These are phyloP conservation scores for Orchesella cincta DNA, from an alignment of 1,140 invertebrate genomes.

Conservation along the genomic window DNA sequence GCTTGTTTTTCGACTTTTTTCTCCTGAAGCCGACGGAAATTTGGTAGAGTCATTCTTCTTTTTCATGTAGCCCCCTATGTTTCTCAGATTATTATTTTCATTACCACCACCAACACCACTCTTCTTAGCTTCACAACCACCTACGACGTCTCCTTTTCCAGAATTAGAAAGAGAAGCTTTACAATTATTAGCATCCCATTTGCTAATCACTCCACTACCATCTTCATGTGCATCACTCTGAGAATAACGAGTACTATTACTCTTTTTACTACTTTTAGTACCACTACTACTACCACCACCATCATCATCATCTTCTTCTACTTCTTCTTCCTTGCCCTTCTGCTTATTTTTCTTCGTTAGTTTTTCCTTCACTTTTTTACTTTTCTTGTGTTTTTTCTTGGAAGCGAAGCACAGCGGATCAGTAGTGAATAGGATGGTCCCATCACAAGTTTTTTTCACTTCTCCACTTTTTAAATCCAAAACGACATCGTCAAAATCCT, in stretches of 20 bases:
- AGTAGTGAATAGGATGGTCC: constrained; percentile 39
- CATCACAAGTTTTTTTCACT: constrained; percentile 41
- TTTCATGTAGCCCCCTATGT: background rate
- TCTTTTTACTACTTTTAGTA: no score
- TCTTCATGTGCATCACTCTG: no score
- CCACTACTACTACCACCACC: background rate
- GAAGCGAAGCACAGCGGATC: background rate
- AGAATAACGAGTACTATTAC: no score
- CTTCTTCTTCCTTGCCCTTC: background rate
- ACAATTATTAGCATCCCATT: no score
- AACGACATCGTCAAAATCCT: constrained; percentile 47
- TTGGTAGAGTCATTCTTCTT: background rate
- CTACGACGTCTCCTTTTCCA: background rate
- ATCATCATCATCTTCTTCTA: background rate
- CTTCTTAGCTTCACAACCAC: background rate
- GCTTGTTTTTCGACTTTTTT: background rate
- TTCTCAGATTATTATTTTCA: background rate
- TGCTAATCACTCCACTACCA: no score
- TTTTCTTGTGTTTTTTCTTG: background rate
- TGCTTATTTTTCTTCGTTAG: constrained; percentile 14
- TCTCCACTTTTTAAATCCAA: constrained; percentile 48
- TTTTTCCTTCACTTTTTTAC: constrained; percentile 28
- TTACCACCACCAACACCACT: background rate
- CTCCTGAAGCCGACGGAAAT: background rate
- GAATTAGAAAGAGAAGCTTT: no score